phyloP scores from a whole-genome alignment of 1,140 invertebrate species.

The Amphibalanus amphitrite region DNA sequence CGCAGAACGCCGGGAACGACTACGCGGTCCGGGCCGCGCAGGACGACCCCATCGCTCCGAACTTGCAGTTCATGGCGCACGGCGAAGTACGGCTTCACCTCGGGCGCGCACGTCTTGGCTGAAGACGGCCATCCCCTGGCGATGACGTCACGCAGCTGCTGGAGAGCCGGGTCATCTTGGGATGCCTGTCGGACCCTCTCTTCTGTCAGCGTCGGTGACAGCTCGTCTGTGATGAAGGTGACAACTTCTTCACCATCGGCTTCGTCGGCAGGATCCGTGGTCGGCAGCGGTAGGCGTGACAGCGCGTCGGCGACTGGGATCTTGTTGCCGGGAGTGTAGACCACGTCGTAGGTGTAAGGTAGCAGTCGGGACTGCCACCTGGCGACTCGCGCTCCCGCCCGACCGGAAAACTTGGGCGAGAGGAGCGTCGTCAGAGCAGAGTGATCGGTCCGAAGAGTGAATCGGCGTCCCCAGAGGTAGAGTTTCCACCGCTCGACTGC shows the following conservation, averaged over 20 bases:
- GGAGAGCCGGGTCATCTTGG: too few species aligned
- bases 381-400: neutral
- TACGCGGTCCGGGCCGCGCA: constrained; percentile 6
- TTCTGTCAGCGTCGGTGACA: too few species aligned
- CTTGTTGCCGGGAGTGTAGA: neutral
- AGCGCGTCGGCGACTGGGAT: neutral
- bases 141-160: too few species aligned
- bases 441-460: neutral
- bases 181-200: too few species aligned
- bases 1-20: constrained; percentile 7
- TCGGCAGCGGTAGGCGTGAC: neutral
- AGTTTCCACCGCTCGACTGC: neutral
- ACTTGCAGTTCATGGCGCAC: too few species aligned
- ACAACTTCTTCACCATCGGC: too few species aligned
- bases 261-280: too few species aligned
- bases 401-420: neutral
- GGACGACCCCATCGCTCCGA: neutral
- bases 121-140: too few species aligned
- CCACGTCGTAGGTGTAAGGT: neutral
- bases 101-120: too few species aligned
- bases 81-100: too few species aligned
- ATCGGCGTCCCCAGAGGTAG: neutral
- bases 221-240: too few species aligned
- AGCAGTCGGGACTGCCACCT: neutral
- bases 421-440: neutral